Percentiles rank a stretch among this genome's conserved stretches.
Conservation (phyloP, 2,888 invertebrate species). For the Osedax frankpressi region DNA sequence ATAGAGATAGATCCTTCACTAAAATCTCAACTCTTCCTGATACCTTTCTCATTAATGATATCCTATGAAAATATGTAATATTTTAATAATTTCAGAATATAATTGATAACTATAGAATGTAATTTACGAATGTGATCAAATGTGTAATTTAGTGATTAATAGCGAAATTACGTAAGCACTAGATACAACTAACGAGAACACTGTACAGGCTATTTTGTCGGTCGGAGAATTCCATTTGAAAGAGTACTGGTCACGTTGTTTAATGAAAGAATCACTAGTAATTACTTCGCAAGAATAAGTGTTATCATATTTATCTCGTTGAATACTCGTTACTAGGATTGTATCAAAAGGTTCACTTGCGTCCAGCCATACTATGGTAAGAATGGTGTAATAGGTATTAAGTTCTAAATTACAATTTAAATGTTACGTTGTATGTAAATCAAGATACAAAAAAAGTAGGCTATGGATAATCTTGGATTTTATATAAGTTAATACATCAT, state of each 20-base stretch:
- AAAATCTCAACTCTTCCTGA: neutral
- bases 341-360: neutral
- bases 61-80: neutral
- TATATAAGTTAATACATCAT: no score
- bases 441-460: no score
- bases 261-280: neutral
- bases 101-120: neutral
- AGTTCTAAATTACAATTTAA: no score
- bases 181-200: neutral
- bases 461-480: no score
- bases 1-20: neutral
- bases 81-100: neutral
- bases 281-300: neutral
- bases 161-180: neutral
- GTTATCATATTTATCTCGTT: neutral
- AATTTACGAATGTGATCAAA: no score
- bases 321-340: neutral
- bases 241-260: neutral
- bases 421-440: no score
- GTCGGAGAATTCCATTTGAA: neutral
- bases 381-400: no score
- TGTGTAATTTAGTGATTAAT: neutral
- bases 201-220: neutral
- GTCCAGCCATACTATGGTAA: neutral
- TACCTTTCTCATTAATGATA: neutral